These are phyloP conservation scores for Anableps anableps DNA, from an alignment of 2,797 vertebrate genomes.

Conservation along the genomic window DNA sequence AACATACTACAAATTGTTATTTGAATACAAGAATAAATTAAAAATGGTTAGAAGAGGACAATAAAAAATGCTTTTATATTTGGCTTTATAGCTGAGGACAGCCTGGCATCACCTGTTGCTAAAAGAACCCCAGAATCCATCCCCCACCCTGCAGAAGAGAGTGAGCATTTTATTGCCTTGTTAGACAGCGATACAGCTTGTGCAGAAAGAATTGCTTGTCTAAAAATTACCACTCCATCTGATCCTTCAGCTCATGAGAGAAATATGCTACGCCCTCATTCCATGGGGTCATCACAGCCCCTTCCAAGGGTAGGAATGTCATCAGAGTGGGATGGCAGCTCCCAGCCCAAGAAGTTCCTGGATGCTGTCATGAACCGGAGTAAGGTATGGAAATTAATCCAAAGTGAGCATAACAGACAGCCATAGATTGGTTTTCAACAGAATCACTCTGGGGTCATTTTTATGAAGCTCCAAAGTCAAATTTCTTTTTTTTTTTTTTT, in stretches of 20 bases:
- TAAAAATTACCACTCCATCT: neutral
- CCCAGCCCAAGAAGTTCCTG: conserved; percentile 63
- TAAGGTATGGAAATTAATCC: conserved; percentile 68
- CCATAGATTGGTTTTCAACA: neutral
- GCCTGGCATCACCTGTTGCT: conserved; percentile 46
- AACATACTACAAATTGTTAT: neutral
- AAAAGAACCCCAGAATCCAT: conserved; percentile 61
- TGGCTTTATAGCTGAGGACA: conserved; percentile 37
- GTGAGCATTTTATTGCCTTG: conserved; percentile 28
- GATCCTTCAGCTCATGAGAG: conserved; percentile 25
- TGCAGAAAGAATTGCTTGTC: neutral
- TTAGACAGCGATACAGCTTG: neutral
- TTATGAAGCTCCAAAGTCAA: conserved; percentile 1
- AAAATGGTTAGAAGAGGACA: conserved; percentile 2
- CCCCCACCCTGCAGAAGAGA: conserved; percentile 15
- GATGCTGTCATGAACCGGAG: conserved; percentile 74
- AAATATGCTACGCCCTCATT: conserved; percentile 8
- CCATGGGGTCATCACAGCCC: neutral
- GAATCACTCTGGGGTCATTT: neutral
- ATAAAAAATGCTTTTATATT: neutral
- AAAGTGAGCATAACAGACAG: neutral
- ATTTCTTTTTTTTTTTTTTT: conserved; percentile 38
- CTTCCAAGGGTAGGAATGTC: conserved; percentile 62
- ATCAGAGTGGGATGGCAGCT: conserved; percentile 74
- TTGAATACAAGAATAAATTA: neutral